These are phyloP conservation scores for Athetis lepigone DNA, from an alignment of 2,888 invertebrate species.

Conservation along the genomic window DNA sequence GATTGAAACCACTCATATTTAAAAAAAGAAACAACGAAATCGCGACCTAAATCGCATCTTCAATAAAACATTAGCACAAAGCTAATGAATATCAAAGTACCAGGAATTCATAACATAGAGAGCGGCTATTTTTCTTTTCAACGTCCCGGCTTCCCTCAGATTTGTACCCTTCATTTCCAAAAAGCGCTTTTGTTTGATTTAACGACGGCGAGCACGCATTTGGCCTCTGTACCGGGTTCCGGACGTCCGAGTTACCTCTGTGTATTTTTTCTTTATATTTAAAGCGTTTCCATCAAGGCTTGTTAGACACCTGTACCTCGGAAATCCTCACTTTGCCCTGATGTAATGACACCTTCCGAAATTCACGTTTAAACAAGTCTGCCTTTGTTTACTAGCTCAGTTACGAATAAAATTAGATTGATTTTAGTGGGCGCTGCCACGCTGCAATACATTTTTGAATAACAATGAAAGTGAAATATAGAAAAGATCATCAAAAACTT, in stretches of 20 bases:
- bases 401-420: not conserved
- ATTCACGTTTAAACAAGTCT: slow-evolving; percentile 60
- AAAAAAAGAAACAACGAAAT: slow-evolving; percentile 1
- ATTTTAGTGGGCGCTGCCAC: not conserved
- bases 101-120: slow-evolving; percentile 48
- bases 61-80: slow-evolving; percentile 56
- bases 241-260: slow-evolving; percentile 34
- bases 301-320: slow-evolving; percentile 57
- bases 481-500: too few relatives aligned
- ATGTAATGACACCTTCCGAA: slow-evolving; percentile 52
- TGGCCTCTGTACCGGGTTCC: slow-evolving; percentile 34
- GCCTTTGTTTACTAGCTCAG: slow-evolving; percentile 28
- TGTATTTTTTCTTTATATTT: slow-evolving; percentile 48
- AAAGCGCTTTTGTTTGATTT: slow-evolving; percentile 64
- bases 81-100: slow-evolving; percentile 52
- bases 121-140: slow-evolving; percentile 53
- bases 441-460: too few relatives aligned
- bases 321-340: slow-evolving; percentile 46
- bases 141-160: slow-evolving; percentile 34
- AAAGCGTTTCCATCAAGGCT: slow-evolving; percentile 51
- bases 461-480: too few relatives aligned
- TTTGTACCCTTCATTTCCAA: slow-evolving; percentile 62
- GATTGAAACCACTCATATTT: slow-evolving; percentile 32
- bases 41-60: slow-evolving; percentile 38
- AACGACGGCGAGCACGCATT: slow-evolving; percentile 61